Percentiles rank a stretch among this genome's conserved stretches.
phyloP scores from a whole-genome alignment of 2,888 invertebrate genomes.

The Rhagophthalmus giganteus region DNA sequence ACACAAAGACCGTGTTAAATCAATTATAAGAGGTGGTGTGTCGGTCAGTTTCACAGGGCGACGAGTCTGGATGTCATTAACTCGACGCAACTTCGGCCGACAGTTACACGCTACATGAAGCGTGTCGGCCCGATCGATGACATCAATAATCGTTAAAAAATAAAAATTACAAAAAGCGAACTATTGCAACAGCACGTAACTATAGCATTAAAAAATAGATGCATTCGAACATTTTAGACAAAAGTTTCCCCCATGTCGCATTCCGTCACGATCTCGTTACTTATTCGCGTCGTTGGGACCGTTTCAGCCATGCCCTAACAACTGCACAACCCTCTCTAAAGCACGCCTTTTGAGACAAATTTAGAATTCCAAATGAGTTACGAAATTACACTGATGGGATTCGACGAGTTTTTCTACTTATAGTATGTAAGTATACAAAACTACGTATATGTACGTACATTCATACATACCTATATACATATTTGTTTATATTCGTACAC shows the following conservation, averaged over 20 bases:
- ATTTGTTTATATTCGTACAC: no score
- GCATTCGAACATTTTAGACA: neutral
- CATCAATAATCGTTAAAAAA: conserved; percentile 11
- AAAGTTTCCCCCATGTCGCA: conserved; percentile 23
- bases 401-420: no score
- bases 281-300: conserved; percentile 31
- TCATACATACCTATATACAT: no score
- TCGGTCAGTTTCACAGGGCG: conserved; percentile 29
- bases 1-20: conserved; percentile 36
- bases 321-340: conserved; percentile 8
- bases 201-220: conserved; percentile 14
- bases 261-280: conserved; percentile 33
- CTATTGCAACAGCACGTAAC: no score
- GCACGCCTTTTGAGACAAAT: conserved; percentile 7
- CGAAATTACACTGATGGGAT: no score
- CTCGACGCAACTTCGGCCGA: conserved; percentile 18
- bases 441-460: no score
- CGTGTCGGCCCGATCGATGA: conserved; percentile 23
- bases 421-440: no score
- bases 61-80: conserved; percentile 30
- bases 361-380: conserved; percentile 13
- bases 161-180: neutral
- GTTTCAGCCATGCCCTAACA: conserved; percentile 13
- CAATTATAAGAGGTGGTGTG: conserved; percentile 34
- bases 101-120: conserved; percentile 29